A percentile compares a stretch with the other conserved stretches of the same genome.
Evolutionary conservation across 2,888 invertebrate genomes (phyloP).

Genomic region (Troilus luridus): DNA sequence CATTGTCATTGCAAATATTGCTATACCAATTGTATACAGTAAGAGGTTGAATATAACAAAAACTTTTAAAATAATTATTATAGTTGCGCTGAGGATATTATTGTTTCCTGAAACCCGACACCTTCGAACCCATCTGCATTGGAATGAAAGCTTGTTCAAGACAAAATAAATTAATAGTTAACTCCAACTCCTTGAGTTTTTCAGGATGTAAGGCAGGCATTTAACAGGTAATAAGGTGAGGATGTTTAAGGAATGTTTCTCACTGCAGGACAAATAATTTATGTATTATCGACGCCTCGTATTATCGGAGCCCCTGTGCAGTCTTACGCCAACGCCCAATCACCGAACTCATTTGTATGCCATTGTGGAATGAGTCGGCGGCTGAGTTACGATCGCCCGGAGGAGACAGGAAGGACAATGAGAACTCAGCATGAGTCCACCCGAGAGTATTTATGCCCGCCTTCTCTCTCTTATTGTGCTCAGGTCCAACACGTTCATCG

Average conservation of each 20-base stretch:
- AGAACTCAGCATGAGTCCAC: neutral
- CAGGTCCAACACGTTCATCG: conserved; percentile 45
- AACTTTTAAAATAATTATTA: too few relatives aligned
- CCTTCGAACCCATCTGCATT: too few relatives aligned
- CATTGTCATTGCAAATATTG: too few relatives aligned
- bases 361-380: neutral
- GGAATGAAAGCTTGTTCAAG: too few relatives aligned
- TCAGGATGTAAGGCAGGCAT: neutral
- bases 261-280: neutral
- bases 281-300: neutral
- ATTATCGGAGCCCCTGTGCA: neutral
- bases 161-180: too few relatives aligned
- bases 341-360: neutral
- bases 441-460: conserved; percentile 46
- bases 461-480: conserved; percentile 45
- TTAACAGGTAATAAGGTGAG: neutral
- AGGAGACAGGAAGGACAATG: conserved; percentile 22
- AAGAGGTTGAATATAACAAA: too few relatives aligned
- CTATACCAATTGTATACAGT: too few relatives aligned
- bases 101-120: too few relatives aligned
- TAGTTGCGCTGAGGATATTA: too few relatives aligned
- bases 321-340: conserved; percentile 14
- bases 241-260: neutral
- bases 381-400: neutral
- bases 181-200: too few relatives aligned